Evolutionary conservation across 2,797 vertebrate genomes (phyloP), one percentile per base, ranked within the genome.

Genomic region (Anisognathus igniventris): DNA sequence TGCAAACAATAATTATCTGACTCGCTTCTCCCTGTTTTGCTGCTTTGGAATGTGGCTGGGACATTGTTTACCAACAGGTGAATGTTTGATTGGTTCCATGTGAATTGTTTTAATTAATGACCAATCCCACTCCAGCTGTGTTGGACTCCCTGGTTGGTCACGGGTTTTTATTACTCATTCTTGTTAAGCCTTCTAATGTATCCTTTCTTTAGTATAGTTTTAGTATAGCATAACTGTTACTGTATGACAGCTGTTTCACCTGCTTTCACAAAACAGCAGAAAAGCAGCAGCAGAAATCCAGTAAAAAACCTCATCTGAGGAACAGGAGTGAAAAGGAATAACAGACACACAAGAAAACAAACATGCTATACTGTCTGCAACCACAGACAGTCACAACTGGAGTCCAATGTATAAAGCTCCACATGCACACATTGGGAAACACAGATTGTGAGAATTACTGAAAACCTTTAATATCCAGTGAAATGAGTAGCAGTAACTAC

Each of bases 271-370:
- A 81, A 90, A 57, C 5, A 4, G 67, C 9, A 85, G 39, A 90
- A 80, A 79, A 88, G 40, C n/a, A 88, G 64, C 44, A 94, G 76
- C 54, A 83, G 66, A 30, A 91, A 91, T 40, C 12, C 65, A 83
- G 42, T 64, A 70, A 88, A 77, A 87, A 89, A 70, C 11, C 30
- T 87, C 45, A 79, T 20, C 31, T 76, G 77, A 82, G 44, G 19
- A 91, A 86, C 14, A 12, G 30, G 28, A 92, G 31, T 42, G 23
- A 79, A 79, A 89, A 95, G 5, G 89, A 86, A 44, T 31, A 76
- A 47, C 73, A 65, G 35, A 3, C 56, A 48, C 51, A 48, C 30
- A n/a, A 76, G 20, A 57, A 91, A 79, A 25, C 48, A 82, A 78
- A 64, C 33, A 60, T 27, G 86, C 35, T 56, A 30, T 45, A 10